Percentiles rank a stretch among this genome's conserved stretches.
These are phyloP conservation scores for Napeogenes inachia DNA, from an alignment of 2,888 invertebrate genomes.

Conservation along the genomic window DNA sequence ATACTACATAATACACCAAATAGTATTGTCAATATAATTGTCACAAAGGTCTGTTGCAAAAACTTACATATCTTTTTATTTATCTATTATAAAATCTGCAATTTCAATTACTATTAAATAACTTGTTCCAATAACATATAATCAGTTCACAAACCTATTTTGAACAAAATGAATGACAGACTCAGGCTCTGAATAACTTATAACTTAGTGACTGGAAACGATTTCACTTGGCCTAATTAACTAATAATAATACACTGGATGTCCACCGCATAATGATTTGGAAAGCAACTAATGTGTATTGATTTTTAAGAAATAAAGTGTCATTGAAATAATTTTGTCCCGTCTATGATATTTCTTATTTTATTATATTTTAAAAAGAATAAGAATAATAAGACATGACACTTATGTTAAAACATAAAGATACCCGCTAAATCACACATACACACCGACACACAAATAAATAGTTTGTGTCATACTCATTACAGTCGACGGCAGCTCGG, in stretches of 20 bases:
- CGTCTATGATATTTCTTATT: too few relatives aligned
- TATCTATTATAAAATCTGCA: constrained; percentile 6
- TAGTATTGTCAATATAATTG: too few relatives aligned
- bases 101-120: constrained; percentile 14
- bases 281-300: neutral
- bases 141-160: constrained; percentile 14
- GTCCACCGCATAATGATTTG: neutral
- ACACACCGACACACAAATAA: too few relatives aligned
- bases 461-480: neutral
- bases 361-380: too few relatives aligned
- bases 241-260: neutral
- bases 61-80: neutral
- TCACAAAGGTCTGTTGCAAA: neutral
- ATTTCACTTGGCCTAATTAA: constrained; percentile 21
- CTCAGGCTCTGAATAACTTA: constrained; percentile 8
- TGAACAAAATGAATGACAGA: constrained; percentile 14
- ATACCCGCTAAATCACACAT: too few relatives aligned
- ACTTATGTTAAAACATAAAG: too few relatives aligned
- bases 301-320: too few relatives aligned
- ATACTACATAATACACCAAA: too few relatives aligned
- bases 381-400: too few relatives aligned
- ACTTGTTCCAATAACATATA: constrained; percentile 16
- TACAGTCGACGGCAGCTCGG: constrained; percentile 3
- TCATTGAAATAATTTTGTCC: too few relatives aligned
- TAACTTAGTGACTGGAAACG: constrained; percentile 9